Conservation (phyloP, 1,140 invertebrate genomes). For the Aricia agestis region DNA sequence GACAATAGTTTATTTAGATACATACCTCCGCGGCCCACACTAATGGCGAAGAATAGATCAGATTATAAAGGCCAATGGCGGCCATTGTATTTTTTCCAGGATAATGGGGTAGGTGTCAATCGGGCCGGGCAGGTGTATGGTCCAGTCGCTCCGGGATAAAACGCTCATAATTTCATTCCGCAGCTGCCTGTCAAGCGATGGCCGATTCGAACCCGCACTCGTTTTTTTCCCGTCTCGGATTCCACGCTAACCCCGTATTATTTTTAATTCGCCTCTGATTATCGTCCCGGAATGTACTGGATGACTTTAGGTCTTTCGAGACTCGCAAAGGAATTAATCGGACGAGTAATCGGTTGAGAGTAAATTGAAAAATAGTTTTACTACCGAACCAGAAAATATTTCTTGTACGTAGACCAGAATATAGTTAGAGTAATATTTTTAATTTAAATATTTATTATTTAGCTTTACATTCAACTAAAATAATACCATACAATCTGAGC, state of each 20-base stretch:
- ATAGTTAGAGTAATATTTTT: neutral
- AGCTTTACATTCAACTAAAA: constrained; percentile 37
- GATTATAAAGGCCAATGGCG: constrained; percentile 69
- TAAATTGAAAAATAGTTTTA: neutral
- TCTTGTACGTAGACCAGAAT: too few relatives aligned
- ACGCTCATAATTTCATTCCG: constrained; percentile 71
- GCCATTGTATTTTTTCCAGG: constrained; percentile 67
- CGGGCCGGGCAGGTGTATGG: constrained; percentile 61
- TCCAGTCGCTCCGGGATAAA: constrained; percentile 55
- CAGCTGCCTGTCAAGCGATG: constrained; percentile 67
- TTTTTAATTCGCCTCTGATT: constrained; percentile 60
- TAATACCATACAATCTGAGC: constrained; percentile 25
- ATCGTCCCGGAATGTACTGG: constrained; percentile 13
- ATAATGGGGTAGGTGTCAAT: constrained; percentile 74
- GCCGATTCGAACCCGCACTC: constrained; percentile 49
- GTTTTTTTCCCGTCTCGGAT: constrained; percentile 60
- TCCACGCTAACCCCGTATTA: constrained; percentile 64
- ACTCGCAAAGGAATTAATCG: neutral
- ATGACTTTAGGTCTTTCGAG: neutral
- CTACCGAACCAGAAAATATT: too few relatives aligned
- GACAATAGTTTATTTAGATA: constrained; percentile 74
- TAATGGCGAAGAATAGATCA: constrained; percentile 71
- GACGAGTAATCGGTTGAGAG: neutral
- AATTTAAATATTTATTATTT: constrained; percentile 6
- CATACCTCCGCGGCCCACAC: constrained; percentile 67